Conservation (phyloP, 2,888 invertebrate species). For the Orchesellides sinensis region DNA sequence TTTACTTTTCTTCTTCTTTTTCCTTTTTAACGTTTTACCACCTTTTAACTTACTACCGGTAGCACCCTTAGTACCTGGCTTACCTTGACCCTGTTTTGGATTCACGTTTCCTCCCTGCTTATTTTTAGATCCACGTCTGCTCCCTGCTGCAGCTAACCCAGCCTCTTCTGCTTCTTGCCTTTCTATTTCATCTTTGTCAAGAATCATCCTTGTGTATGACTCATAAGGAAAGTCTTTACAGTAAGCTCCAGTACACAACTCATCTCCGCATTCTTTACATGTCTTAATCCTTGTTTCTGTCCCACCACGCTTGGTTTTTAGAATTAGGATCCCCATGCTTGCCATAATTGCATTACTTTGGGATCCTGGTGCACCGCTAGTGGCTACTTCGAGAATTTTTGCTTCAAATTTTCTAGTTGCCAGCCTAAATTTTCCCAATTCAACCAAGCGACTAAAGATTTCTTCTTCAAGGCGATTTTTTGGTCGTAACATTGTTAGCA, state of each 20-base stretch:
- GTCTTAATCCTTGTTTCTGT: slow-evolving; percentile 71
- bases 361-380: slow-evolving; percentile 62
- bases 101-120: slow-evolving; percentile 29
- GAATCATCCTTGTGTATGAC: slow-evolving; percentile 78
- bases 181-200: slow-evolving; percentile 74
- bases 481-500: slow-evolving; percentile 92
- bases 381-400: slow-evolving; percentile 53
- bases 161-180: slow-evolving; percentile 75
- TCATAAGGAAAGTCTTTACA: slow-evolving; percentile 81
- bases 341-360: slow-evolving; percentile 57
- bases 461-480: slow-evolving; percentile 91
- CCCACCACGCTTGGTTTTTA: slow-evolving; percentile 70
- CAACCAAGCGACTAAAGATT: slow-evolving; percentile 84
- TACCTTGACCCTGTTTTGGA: slow-evolving; percentile 24
- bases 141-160: slow-evolving; percentile 28
- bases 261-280: slow-evolving; percentile 90
- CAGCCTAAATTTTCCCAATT: slow-evolving; percentile 71
- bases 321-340: slow-evolving; percentile 68
- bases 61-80: background rate
- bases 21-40: slow-evolving; percentile 61
- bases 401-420: slow-evolving; percentile 69
- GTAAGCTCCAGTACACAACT: slow-evolving; percentile 84
- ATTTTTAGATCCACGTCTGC: slow-evolving; percentile 32
- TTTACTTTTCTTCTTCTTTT: slow-evolving; percentile 61
- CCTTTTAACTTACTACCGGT: slow-evolving; percentile 74